A percentile compares a stretch with the other conserved stretches of the same genome.
phyloP scores from a whole-genome alignment of 1,140 invertebrate genomes.

The Lucilia sericata region DNA sequence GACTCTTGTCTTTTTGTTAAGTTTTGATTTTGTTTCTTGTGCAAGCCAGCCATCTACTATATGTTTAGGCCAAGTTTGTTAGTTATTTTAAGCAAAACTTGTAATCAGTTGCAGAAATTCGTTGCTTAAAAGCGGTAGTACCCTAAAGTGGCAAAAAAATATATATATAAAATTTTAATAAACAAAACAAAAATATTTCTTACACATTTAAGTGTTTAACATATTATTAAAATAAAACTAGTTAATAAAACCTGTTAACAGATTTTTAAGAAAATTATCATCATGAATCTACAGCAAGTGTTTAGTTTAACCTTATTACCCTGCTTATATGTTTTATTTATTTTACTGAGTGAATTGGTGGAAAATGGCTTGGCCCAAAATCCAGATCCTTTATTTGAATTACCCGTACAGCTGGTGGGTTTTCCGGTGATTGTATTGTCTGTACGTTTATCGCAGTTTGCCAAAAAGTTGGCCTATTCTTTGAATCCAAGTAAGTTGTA shows the following conservation, averaged over 20 bases:
- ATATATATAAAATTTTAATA: not conserved
- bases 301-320: constrained; percentile 58
- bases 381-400: constrained; percentile 76
- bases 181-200: not conserved
- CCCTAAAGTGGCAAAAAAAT: constrained; percentile 26
- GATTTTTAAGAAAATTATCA: constrained; percentile 38
- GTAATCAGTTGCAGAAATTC: constrained; percentile 40
- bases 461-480: constrained; percentile 85
- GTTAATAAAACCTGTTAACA: not conserved
- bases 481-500: constrained; percentile 81
- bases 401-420: constrained; percentile 84
- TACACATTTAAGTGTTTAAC: not conserved
- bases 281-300: constrained; percentile 62
- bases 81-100: constrained; percentile 36
- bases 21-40: constrained; percentile 33
- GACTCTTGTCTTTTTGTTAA: constrained; percentile 29
- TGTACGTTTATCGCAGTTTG: constrained; percentile 83
- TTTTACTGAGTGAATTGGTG: constrained; percentile 60
- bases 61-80: constrained; percentile 41
- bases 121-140: constrained; percentile 33
- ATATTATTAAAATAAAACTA: not conserved
- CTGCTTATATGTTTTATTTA: constrained; percentile 60
- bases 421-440: constrained; percentile 86
- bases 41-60: not conserved
- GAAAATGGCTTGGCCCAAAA: constrained; percentile 62